Conservation (phyloP, 2,113 vertebrate genomes). For the Seriola aureovittata region DNA sequence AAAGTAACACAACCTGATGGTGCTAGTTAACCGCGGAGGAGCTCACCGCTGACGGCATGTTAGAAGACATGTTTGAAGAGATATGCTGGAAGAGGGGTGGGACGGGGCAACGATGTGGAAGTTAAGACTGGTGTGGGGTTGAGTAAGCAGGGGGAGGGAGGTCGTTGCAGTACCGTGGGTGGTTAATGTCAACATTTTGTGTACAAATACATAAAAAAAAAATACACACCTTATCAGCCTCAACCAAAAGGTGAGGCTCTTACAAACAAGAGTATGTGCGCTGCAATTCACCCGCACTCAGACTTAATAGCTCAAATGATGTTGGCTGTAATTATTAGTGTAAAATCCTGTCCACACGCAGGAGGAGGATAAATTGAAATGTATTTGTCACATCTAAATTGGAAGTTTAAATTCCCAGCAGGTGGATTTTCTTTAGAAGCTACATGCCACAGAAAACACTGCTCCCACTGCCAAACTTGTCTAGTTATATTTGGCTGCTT, state of each 20-base stretch:
- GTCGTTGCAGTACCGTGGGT: neutral
- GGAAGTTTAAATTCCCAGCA: neutral
- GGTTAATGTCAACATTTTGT: conserved; percentile 24
- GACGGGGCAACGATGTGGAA: neutral
- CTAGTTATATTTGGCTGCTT: neutral
- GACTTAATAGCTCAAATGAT: conserved; percentile 5
- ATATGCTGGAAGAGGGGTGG: neutral
- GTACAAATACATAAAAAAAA: conserved; percentile 21
- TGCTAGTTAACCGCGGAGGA: conserved; percentile 65
- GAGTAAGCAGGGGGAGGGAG: neutral
- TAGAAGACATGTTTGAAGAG: neutral
- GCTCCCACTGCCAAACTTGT: neutral
- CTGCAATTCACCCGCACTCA: neutral
- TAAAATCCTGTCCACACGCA: conserved; percentile 2
- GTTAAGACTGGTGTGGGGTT: neutral
- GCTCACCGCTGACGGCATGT: conserved; percentile 14
- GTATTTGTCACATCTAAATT: neutral
- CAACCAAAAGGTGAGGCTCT: conserved; percentile 20
- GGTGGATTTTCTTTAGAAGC: neutral
- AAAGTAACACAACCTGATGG: conserved; percentile 65
- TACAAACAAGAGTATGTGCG: neutral
- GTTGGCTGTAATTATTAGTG: neutral
- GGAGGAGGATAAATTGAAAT: neutral
- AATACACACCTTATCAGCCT: conserved; percentile 14
- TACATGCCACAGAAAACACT: neutral